These are phyloP conservation scores for Heliocidaris erythrogramma DNA, from an alignment of 35 echinoderm and acorn worm species.

Conservation along the genomic window DNA sequence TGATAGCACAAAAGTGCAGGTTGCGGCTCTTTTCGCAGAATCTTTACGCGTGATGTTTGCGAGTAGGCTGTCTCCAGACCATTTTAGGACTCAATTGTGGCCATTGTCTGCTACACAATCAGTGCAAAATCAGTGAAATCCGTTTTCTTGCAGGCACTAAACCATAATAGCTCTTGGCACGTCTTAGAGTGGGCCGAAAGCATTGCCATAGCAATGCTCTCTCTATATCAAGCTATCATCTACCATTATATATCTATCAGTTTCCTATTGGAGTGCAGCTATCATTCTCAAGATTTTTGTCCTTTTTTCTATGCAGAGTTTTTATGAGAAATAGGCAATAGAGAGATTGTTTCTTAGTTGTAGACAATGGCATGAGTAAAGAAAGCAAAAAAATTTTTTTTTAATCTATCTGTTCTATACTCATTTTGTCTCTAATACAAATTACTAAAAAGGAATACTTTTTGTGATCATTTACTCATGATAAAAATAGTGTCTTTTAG, in stretches of 20 bases:
- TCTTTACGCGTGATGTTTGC: neutral
- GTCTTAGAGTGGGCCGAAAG: neutral
- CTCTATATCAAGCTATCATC: neutral
- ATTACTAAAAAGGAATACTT: too few relatives aligned
- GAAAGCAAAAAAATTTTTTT: neutral
- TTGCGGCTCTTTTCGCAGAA: neutral
- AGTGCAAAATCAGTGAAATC: slow-evolving; percentile 39
- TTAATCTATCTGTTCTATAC: too few relatives aligned
- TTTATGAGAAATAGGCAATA: neutral
- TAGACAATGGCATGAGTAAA: neutral
- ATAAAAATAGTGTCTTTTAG: too few relatives aligned
- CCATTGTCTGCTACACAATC: slow-evolving; percentile 42
- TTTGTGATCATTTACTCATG: too few relatives aligned
- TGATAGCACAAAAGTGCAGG: slow-evolving; percentile 39
- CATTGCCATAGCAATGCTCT: neutral
- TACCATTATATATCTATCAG: neutral
- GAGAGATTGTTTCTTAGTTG: neutral
- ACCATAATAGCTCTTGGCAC: neutral
- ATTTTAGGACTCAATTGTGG: slow-evolving; percentile 5
- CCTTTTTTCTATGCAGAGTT: neutral
- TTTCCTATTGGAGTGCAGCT: neutral
- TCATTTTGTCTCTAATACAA: too few relatives aligned
- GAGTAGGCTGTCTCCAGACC: slow-evolving; percentile 34
- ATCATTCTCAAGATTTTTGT: neutral
- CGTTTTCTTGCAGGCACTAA: slow-evolving; percentile 14